Evolutionary conservation across 2,888 invertebrate genomes (phyloP), one percentile per base, ranked within the genome.

Genomic region (Drosophila atroscutellata): DNA sequence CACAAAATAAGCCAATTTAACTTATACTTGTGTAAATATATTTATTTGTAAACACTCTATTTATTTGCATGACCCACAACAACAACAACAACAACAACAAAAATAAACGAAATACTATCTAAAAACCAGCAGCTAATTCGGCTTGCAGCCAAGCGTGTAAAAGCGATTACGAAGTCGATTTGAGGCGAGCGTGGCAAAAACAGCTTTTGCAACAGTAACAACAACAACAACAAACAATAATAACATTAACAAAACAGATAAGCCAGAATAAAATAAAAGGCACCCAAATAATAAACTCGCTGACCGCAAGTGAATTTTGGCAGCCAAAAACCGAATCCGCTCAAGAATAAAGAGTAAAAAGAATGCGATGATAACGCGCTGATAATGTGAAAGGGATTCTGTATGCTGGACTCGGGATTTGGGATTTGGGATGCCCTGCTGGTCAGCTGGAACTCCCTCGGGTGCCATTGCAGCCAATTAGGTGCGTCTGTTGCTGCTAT

Each of bases 401-500:
- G 65, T 75, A 79, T 71, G 58, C 56, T 20, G 20, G 42, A 13
- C 11, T 20, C 11, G 39, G 39, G 9, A 39, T 11, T 39, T 39
- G 45, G 45, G 57, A 60, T 8, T 39, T 20, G 55, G 54, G 42
- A 50, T 66, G 65, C 54, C 72, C n/a, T 54, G 69, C 49, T 63
- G 72, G 80, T 80, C 77, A 74, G 80, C 79, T 78, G 30, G 59
- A 67, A 77, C 66, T 92, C 92, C 92, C 92, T 88, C 87, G 92
- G 92, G 92, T 90, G 81, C 92, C 91, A 91, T 92, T 91, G 91
- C 89, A 92, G 92, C 92, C 92, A 92, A 92, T 92, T 92, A 92
- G 92, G 92, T 91, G 91, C 85, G 75, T 78, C 72, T 84, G 36
- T 86, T 86, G 81, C 84, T 26, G 37, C 90, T 85, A 92, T 92